Evolutionary conservation across 2,888 invertebrate genomes (phyloP).

Genomic region (Nemotelus pantherinus): DNA sequence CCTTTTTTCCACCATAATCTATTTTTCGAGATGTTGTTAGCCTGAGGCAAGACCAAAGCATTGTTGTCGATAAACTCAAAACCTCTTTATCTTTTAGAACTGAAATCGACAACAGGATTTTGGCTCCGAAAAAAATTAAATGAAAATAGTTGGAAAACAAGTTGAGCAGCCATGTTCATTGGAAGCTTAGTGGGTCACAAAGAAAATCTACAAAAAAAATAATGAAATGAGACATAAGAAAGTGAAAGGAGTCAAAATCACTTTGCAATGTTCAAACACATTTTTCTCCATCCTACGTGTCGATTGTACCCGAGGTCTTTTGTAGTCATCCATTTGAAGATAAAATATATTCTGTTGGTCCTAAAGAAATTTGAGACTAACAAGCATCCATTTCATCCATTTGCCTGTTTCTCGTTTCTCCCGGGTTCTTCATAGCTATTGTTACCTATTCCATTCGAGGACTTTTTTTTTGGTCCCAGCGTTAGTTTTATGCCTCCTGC

Average conservation of each 20-base stretch:
- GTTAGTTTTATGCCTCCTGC: background rate
- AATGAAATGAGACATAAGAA: background rate
- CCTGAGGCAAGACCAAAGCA: too few species aligned
- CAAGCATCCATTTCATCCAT: slow-evolving; percentile 40
- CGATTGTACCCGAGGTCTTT: background rate
- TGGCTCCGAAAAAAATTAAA: too few species aligned
- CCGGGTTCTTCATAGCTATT: background rate
- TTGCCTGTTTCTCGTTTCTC: background rate
- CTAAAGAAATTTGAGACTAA: slow-evolving; percentile 42
- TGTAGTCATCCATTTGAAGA: slow-evolving; percentile 31
- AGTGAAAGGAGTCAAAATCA: slow-evolving; percentile 21
- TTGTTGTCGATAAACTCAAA: too few species aligned
- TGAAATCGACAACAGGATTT: too few species aligned
- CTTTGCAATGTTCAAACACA: slow-evolving; percentile 2
- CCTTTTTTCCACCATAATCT: too few species aligned
- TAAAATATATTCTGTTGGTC: slow-evolving; percentile 28
- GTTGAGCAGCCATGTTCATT: background rate
- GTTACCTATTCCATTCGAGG: background rate
- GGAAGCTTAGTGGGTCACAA: slow-evolving; percentile 8
- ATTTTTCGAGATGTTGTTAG: too few species aligned
- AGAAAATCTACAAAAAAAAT: background rate
- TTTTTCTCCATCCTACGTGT: background rate
- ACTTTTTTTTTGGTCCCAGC: background rate
- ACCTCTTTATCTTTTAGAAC: too few species aligned
- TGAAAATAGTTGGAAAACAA: too few species aligned